Percentiles rank a stretch among this genome's conserved stretches.
Conservation (phyloP, 2,888 invertebrate genomes). For the Tridacna crocea region DNA sequence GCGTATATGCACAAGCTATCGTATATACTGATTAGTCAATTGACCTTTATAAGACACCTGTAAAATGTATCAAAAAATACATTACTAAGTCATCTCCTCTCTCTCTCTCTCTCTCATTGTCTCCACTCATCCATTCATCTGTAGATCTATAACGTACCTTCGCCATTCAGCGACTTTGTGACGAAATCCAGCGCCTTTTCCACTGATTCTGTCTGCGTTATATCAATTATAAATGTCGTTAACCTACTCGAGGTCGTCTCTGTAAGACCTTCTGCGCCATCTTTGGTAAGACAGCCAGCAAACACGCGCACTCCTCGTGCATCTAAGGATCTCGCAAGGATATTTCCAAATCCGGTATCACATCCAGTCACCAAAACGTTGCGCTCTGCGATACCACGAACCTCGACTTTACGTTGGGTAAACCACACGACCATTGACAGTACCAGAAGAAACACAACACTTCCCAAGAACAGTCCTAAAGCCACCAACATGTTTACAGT, state of each 20-base stretch:
- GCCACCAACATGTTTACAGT: background rate
- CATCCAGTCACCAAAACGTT: slow-evolving; percentile 74
- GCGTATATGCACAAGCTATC: too few species aligned
- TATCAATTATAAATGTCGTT: slow-evolving; percentile 61
- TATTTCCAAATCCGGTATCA: slow-evolving; percentile 73
- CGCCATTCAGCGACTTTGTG: slow-evolving; percentile 23
- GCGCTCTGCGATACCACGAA: slow-evolving; percentile 36
- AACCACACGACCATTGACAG: background rate
- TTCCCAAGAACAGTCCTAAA: background rate
- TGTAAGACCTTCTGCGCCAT: slow-evolving; percentile 55
- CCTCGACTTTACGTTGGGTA: slow-evolving; percentile 21
- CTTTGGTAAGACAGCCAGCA: slow-evolving; percentile 67
- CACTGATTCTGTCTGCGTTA: slow-evolving; percentile 61
- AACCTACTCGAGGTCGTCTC: slow-evolving; percentile 53
- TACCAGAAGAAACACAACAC: slow-evolving; percentile 1
- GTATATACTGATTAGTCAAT: too few species aligned
- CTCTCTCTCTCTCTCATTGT: too few species aligned
- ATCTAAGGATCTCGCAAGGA: slow-evolving; percentile 66
- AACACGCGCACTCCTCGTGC: slow-evolving; percentile 68
- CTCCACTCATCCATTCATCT: too few species aligned
- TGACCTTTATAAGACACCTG: too few species aligned
- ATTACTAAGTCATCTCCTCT: too few species aligned
- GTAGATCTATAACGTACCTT: slow-evolving; percentile 22
- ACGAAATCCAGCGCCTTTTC: slow-evolving; percentile 54
- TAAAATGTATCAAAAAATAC: too few species aligned